These are phyloP conservation scores for Sceliomorpha sp. DNA, from an alignment of 2,888 invertebrate species.

Conservation along the genomic window DNA sequence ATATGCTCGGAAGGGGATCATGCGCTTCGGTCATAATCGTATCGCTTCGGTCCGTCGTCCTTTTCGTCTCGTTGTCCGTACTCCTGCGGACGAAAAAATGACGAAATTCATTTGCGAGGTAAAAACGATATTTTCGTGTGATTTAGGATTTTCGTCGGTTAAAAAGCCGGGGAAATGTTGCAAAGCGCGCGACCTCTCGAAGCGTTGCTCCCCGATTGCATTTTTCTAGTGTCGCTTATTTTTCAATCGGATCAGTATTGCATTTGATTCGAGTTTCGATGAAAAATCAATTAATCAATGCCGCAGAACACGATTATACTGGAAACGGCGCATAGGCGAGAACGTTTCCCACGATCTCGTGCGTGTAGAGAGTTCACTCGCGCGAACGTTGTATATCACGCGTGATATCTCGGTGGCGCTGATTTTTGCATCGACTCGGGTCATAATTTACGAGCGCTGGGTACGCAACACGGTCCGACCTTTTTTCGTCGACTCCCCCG, in stretches of 20 bases:
- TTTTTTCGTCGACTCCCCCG: no score
- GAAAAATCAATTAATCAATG: conserved; percentile 58
- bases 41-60: no score
- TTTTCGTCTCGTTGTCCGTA: no score
- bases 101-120: not conserved
- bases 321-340: conserved; percentile 58
- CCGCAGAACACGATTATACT: conserved; percentile 51
- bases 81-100: no score
- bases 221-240: conserved; percentile 10
- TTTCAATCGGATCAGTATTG: conserved; percentile 31
- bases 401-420: conserved; percentile 40
- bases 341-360: conserved; percentile 62
- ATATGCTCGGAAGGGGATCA: no score
- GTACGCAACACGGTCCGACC: conserved; percentile 31
- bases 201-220: not conserved
- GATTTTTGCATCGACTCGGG: conserved; percentile 60
- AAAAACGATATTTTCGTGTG: not conserved
- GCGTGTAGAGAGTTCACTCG: conserved; percentile 31
- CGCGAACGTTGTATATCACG: conserved; percentile 54
- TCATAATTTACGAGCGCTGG: conserved; percentile 59
- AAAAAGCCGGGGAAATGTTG: not conserved
- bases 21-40: no score
- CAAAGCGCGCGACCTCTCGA: no score
- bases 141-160: not conserved
- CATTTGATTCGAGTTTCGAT: conserved; percentile 41